Base-by-base conservation (phyloP, 2,797 vertebrate species). In the Threskiornis aethiopicus region DNA sequence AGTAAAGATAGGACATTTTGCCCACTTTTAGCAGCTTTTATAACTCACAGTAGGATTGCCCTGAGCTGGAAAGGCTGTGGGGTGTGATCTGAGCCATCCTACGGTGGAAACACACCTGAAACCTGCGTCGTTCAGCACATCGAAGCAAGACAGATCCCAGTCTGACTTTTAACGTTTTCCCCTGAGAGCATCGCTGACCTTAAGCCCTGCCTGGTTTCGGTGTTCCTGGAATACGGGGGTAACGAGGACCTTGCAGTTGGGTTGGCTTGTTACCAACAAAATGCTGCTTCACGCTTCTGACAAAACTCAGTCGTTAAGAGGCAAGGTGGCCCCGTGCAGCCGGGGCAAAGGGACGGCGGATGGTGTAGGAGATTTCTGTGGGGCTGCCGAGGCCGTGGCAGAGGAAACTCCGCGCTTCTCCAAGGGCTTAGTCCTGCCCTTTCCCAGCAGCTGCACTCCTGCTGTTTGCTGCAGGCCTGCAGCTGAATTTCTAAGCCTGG, bases 291-390 rank as follows among this genome's bases (percentile, higher is more conserved):
- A 7, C 3, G 0, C 21, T 58, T 33, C 6, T 47, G 39, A 11
- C 16, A 26, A 7, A n/a, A 17, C 9, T 1, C 14, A 64, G 28
- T 11, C 1, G 4, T 13, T 20, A 16, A 46, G 69, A 41, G 41
- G 42, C 29, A 11, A 51, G 13, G 24, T 11, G 65, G n/a, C 57
- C 12, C 26, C 2, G 16, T 28, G 31, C 1, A 17, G 55, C 20
- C 5, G 3, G 19, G 35, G 41, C 11, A 0, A 22, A 39, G 57
- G 29, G 35, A 2, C 0, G 18, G 26, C 10, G 67, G 62, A 6
- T 1, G 28, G 29, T 0, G 0, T 4, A 3, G 70, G 42, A 75
- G 16, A 22, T 54, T 65, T 11, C 33, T 0, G 0, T 0, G 1
- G 39, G 22, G 22, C 31, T 35, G 42, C 15, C 1, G 2, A 6